Evolutionary conservation across 2,113 vertebrate species (phyloP).

Genomic region (Pseudorectes ferrugineus): DNA sequence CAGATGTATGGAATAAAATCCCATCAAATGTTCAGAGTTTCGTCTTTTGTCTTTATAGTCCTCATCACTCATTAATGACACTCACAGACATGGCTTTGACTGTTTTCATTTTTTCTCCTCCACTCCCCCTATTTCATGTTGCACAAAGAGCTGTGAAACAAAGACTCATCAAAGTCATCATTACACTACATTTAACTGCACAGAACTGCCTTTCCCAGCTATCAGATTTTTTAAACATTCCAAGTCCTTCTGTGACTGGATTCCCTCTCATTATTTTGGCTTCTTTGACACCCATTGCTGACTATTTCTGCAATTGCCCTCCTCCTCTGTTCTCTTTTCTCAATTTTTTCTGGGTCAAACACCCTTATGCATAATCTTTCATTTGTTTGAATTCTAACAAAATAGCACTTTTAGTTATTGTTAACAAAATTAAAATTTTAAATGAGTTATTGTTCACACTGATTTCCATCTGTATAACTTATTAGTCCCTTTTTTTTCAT

Average conservation of each 20-base stretch:
- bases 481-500: background rate
- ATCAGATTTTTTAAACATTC: constrained; percentile 48
- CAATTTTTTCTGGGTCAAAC: background rate
- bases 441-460: constrained; percentile 4
- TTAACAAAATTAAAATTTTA: constrained; percentile 46
- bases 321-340: background rate
- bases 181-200: constrained; percentile 58
- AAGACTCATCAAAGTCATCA: constrained; percentile 69
- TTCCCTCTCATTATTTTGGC: constrained; percentile 11
- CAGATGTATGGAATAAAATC: constrained; percentile 46
- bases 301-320: background rate
- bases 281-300: background rate
- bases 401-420: background rate
- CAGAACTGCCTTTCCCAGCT: constrained; percentile 54
- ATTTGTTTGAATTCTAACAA: constrained; percentile 37
- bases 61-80: constrained; percentile 69
- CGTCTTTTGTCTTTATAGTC: constrained; percentile 58
- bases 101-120: constrained; percentile 37
- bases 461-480: background rate
- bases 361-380: constrained; percentile 3
- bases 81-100: constrained; percentile 10
- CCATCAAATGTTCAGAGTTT: constrained; percentile 35
- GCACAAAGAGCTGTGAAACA: constrained; percentile 61
- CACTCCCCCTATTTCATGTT: constrained; percentile 45
- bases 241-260: background rate